Conservation (phyloP, 2,888 invertebrate genomes). For the Drosophila recens region DNA sequence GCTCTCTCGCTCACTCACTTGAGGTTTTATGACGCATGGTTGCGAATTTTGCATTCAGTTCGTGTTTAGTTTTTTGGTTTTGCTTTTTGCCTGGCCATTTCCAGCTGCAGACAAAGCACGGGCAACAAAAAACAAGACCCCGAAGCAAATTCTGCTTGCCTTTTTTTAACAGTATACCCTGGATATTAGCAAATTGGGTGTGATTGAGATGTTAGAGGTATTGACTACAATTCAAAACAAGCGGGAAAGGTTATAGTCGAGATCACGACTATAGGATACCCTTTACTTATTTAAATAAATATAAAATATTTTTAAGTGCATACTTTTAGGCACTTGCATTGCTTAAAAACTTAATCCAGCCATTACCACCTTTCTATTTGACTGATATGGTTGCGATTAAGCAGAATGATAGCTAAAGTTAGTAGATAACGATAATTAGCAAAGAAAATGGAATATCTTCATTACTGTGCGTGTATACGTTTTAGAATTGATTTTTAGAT, state of each 20-base stretch:
- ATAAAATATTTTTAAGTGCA: too few relatives aligned
- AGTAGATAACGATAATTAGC: too few relatives aligned
- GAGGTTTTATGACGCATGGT: constrained; percentile 64
- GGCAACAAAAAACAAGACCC: constrained; percentile 7
- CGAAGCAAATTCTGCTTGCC: not conserved
- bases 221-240: not conserved
- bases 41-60: constrained; percentile 67
- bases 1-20: not conserved
- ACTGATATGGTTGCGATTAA: too few relatives aligned
- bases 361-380: too few relatives aligned
- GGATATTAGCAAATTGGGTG: not conserved
- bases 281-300: too few relatives aligned
- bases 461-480: too few relatives aligned
- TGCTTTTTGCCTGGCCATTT: constrained; percentile 37
- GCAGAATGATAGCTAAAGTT: too few relatives aligned
- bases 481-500: not conserved
- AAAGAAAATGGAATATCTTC: too few relatives aligned
- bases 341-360: too few relatives aligned
- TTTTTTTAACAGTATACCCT: constrained; percentile 19
- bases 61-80: constrained; percentile 66
- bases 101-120: constrained; percentile 48
- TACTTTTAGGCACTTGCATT: too few relatives aligned
- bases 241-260: too few relatives aligned
- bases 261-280: too few relatives aligned
- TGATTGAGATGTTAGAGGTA: not conserved